phyloP scores from a whole-genome alignment of 1,140 invertebrate genomes.

The Paraescarpia echinospica region DNA sequence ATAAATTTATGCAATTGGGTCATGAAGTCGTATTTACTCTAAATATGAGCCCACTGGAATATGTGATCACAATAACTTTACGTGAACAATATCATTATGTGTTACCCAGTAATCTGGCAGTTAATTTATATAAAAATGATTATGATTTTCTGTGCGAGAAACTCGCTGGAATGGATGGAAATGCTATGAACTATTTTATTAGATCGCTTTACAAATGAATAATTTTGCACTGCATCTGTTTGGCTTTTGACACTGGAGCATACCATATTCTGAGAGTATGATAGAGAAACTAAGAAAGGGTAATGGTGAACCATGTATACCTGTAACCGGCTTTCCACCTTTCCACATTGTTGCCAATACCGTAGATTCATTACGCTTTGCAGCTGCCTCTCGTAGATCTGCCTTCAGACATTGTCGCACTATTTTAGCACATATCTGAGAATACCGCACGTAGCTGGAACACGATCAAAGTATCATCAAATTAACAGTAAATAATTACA shows the following conservation, averaged over 20 bases:
- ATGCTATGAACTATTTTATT: not conserved
- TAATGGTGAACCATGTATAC: not conserved
- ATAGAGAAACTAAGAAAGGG: not conserved
- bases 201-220: not conserved
- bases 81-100: too few species aligned
- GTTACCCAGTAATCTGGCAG: too few species aligned
- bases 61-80: too few species aligned
- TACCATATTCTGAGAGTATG: not conserved
- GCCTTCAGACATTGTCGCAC: conserved; percentile 76
- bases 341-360: conserved; percentile 83
- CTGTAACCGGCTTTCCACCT: conserved; percentile 60
- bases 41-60: too few species aligned
- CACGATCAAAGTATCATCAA: conserved; percentile 45
- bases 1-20: too few species aligned
- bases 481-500: conserved; percentile 22
- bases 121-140: too few species aligned
- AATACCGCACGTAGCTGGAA: conserved; percentile 88
- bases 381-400: conserved; percentile 71
- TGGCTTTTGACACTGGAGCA: not conserved
- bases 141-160: too few species aligned
- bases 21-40: too few species aligned
- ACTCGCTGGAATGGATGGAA: not conserved
- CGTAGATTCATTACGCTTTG: conserved; percentile 72
- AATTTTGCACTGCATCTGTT: not conserved
- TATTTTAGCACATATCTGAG: conserved; percentile 81